Evolutionary conservation across 2,113 vertebrate genomes (phyloP), one percentile per base, ranked within the genome.

Genomic region (Rhombomys opimus): DNA sequence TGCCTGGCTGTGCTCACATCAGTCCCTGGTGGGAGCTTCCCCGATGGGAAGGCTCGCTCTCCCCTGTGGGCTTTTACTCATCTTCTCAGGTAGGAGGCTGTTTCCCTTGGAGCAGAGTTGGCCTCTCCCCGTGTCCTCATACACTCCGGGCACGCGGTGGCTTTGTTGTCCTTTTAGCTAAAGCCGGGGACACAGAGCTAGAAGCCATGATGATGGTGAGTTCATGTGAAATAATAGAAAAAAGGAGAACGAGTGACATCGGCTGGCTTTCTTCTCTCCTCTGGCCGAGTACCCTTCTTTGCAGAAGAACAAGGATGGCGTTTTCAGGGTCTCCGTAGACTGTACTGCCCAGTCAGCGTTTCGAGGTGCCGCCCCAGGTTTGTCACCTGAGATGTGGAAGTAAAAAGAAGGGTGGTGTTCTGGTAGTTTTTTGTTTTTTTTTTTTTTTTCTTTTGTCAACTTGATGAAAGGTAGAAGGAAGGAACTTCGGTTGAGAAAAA

Each of bases 211-310:
- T 57, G 54, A 2, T 68, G 46, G 46, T 15, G 20, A 89, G 32
- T 86, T 20, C n/a, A 0, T 41, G 59, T 91, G 22, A 63, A 15
- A 30, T 73, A 59, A 57, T 8, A 50, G 23, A 57, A 50, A 7
- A 50, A 86, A 67, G 30, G 50, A 20, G 20, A 73, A 59, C 23
- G 72, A 17, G 10, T 41, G 4, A 1, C 11, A 13, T 27, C 25
- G 10, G 10, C 18, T 90, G 6, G 7, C 13, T 17, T 52, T 22
- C n/a, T 63, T 90, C 20, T 15, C 20, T 27, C 54, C 32, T n/a
- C 20, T 91, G 32, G 32, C 91, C 89, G 20, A 30, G 91, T 90
- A 80, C 89, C 72, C 35, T 77, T 92, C 75, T 32, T 67, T 65
- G 15, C 7, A 61, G 77, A 54, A 35, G 87, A 91, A 41, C 77